A percentile compares a stretch with the other conserved stretches of the same genome.
Evolutionary conservation across 2,797 vertebrate species (phyloP).

Genomic region (Muraenolepis orangiensis): DNA sequence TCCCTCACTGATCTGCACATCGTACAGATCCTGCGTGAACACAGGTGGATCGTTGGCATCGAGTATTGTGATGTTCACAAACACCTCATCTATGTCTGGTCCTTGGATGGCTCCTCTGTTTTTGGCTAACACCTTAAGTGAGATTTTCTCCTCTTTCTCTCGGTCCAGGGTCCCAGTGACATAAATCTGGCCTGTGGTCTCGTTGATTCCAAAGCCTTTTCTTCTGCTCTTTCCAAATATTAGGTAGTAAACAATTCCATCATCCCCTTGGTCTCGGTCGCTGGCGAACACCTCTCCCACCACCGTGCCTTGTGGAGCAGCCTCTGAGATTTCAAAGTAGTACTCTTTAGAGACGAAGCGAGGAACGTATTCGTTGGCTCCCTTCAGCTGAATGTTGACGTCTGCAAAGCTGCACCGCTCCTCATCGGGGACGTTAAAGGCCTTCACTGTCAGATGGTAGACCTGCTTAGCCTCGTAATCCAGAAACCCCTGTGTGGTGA

Average conservation of each 20-base stretch:
- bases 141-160: conserved; percentile 92
- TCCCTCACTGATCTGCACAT: conserved; percentile 89
- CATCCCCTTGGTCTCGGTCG: conserved; percentile 90
- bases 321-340: conserved; percentile 97
- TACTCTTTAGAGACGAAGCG: conserved; percentile 98
- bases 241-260: conserved; percentile 93
- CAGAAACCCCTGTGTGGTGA: conserved; percentile 98
- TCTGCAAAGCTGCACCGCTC: conserved; percentile 93
- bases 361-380: conserved; percentile 96
- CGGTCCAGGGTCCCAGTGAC: conserved; percentile 89
- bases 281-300: conserved; percentile 97
- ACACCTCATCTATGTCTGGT: conserved; percentile 93
- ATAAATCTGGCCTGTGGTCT: conserved; percentile 87
- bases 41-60: conserved; percentile 96
- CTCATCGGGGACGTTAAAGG: conserved; percentile 96
- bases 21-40: conserved; percentile 86
- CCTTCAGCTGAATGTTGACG: conserved; percentile 88
- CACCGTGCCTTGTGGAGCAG: conserved; percentile 83
- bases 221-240: conserved; percentile 92
- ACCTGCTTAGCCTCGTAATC: conserved; percentile 97
- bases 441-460: conserved; percentile 92
- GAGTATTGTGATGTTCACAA: conserved; percentile 90
- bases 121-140: conserved; percentile 92
- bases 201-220: conserved; percentile 90
- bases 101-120: conserved; percentile 90